A percentile compares a stretch with the other conserved stretches of the same genome.
These are phyloP conservation scores for Eristalis arbustorum DNA, from an alignment of 2,888 invertebrate species.

Conservation along the genomic window DNA sequence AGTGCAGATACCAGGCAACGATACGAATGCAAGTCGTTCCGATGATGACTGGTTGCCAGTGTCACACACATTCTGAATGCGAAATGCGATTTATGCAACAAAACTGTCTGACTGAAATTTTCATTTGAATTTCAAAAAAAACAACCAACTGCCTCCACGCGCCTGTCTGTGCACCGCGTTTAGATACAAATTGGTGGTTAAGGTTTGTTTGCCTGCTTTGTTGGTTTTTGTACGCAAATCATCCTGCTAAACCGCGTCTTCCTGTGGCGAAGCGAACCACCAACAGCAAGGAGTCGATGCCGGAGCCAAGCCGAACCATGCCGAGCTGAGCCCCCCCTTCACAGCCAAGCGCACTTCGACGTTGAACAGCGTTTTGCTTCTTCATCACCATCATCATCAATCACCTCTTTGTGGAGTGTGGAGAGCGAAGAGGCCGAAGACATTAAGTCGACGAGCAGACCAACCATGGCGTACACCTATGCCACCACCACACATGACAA, in stretches of 20 bases:
- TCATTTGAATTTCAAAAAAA: slow-evolving; percentile 52
- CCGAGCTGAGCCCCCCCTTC: slow-evolving; percentile 28
- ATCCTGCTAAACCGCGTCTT: slow-evolving; percentile 48
- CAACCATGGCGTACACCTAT: slow-evolving; percentile 61
- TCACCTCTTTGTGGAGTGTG: slow-evolving; percentile 46
- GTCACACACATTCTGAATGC: slow-evolving; percentile 56
- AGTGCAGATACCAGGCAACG: not conserved
- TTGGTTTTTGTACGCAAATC: slow-evolving; percentile 32
- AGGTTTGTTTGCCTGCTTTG: slow-evolving; percentile 6
- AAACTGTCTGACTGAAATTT: slow-evolving; percentile 57
- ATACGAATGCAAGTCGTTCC: slow-evolving; percentile 17
- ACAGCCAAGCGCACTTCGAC: slow-evolving; percentile 36
- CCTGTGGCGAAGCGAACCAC: slow-evolving; percentile 27
- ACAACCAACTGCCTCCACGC: slow-evolving; percentile 29
- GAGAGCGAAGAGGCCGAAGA: not conserved
- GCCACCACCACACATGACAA: slow-evolving; percentile 66
- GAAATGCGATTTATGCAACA: slow-evolving; percentile 63
- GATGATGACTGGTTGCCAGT: slow-evolving; percentile 52
- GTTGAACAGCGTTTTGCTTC: slow-evolving; percentile 65
- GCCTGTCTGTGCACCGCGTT: slow-evolving; percentile 39
- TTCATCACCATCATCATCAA: slow-evolving; percentile 69
- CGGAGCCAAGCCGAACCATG: not conserved
- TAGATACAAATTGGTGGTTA: slow-evolving; percentile 64
- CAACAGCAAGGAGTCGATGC: slow-evolving; percentile 15
- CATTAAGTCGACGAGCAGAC: slow-evolving; percentile 27